phyloP scores from a whole-genome alignment of 2,113 vertebrate species.

The Rhabdornis inornatus region DNA sequence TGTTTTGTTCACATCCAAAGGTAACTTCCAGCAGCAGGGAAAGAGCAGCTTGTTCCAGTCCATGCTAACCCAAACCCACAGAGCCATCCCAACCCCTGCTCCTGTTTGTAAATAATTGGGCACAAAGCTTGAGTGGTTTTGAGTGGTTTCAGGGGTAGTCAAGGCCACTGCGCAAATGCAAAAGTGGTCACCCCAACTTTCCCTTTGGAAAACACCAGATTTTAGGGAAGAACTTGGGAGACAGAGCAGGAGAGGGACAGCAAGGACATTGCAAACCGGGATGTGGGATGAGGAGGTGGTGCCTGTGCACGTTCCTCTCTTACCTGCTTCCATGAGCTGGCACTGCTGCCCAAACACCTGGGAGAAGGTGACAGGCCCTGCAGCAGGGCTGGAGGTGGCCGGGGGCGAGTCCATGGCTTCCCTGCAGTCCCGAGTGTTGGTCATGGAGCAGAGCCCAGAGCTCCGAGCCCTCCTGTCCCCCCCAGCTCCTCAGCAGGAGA shows the following conservation, averaged over 20 bases:
- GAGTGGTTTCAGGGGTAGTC: accelerated
- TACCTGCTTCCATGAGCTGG: constrained; percentile 82
- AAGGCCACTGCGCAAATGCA: neutral
- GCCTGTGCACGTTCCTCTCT: accelerated
- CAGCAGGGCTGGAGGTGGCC: neutral
- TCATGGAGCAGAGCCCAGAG: neutral
- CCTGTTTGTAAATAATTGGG: accelerated
- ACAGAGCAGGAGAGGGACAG: too few species aligned
- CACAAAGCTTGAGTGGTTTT: neutral
- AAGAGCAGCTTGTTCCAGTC: neutral
- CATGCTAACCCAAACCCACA: accelerated
- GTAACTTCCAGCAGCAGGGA: accelerated
- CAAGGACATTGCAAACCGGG: neutral
- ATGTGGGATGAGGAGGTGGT: accelerated
- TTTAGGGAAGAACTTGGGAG: neutral
- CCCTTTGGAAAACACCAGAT: neutral
- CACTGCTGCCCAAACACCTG: constrained; percentile 79
- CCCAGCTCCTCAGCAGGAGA: accelerated
- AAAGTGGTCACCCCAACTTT: neutral
- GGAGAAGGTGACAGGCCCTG: constrained; percentile 73
- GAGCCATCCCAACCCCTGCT: neutral
- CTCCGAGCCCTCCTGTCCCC: neutral
- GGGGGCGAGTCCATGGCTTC: constrained; percentile 65
- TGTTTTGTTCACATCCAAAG: accelerated
- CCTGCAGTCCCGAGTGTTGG: neutral